A percentile compares a stretch with the other conserved stretches of the same genome.
phyloP scores from a whole-genome alignment of 1,140 invertebrate genomes.

The Artemia franciscana region DNA sequence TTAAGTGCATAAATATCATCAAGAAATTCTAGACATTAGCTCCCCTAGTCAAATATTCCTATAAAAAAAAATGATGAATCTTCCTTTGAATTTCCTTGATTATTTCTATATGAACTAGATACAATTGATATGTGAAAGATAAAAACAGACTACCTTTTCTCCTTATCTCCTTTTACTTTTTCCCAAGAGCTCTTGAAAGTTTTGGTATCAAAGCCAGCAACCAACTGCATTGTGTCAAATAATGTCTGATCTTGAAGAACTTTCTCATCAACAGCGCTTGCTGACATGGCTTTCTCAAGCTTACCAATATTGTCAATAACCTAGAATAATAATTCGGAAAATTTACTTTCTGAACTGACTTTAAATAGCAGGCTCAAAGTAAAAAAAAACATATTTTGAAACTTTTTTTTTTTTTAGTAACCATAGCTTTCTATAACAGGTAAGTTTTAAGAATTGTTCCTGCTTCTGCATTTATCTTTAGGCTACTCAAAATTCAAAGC shows the following conservation, averaged over 20 bases:
- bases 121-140: too few relatives aligned
- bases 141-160: constrained; percentile 9
- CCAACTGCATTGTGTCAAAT: not conserved
- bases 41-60: too few relatives aligned
- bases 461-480: too few relatives aligned
- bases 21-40: too few relatives aligned
- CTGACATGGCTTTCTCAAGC: not conserved
- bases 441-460: too few relatives aligned
- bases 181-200: constrained; percentile 8
- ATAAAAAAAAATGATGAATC: too few relatives aligned
- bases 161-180: not conserved
- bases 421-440: not conserved
- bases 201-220: not conserved
- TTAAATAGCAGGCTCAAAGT: too few relatives aligned
- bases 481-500: too few relatives aligned
- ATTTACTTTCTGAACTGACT: too few relatives aligned
- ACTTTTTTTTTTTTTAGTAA: not conserved
- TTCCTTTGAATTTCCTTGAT: too few relatives aligned
- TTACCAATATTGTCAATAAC: constrained; percentile 4
- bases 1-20: too few relatives aligned
- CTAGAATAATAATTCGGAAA: constrained; percentile 1
- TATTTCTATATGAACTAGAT: too few relatives aligned
- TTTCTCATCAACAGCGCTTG: constrained; percentile 2
- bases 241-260: constrained; percentile 1
- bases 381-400: not conserved